Evolutionary conservation across 2,888 invertebrate genomes (phyloP).

Genomic region (Lampropteryx suffumata): DNA sequence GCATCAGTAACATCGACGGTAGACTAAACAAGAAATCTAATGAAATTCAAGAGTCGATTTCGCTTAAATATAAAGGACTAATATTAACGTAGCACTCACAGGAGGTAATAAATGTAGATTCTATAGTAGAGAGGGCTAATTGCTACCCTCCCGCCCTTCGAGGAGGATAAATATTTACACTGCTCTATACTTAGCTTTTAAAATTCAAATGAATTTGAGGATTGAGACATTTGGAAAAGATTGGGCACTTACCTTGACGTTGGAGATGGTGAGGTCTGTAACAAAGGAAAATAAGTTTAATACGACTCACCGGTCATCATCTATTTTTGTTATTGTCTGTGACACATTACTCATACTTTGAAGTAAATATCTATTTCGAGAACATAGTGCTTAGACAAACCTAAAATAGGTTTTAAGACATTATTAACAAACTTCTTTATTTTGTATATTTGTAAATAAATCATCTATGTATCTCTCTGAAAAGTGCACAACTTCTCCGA

Average conservation of each 20-base stretch:
- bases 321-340: too few species aligned
- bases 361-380: too few species aligned
- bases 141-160: constrained; percentile 42
- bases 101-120: constrained; percentile 75
- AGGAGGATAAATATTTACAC: constrained; percentile 68
- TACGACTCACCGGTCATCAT: too few species aligned
- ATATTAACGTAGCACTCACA: constrained; percentile 75
- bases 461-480: too few species aligned
- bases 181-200: constrained; percentile 61
- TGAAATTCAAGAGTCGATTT: constrained; percentile 58
- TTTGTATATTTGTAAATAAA: too few species aligned
- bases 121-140: constrained; percentile 65
- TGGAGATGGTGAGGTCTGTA: constrained; percentile 22
- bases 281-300: constrained; percentile 13
- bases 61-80: constrained; percentile 62
- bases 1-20: constrained; percentile 8
- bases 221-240: constrained; percentile 28
- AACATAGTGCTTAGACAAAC: too few species aligned
- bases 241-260: constrained; percentile 23
- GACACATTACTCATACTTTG: too few species aligned
- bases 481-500: too few species aligned
- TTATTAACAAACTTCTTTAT: too few species aligned
- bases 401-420: too few species aligned
- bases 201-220: constrained; percentile 70
- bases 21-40: constrained; percentile 37